Conservation (phyloP, 2,113 vertebrate species). For the Brienomyrus longianalis region DNA sequence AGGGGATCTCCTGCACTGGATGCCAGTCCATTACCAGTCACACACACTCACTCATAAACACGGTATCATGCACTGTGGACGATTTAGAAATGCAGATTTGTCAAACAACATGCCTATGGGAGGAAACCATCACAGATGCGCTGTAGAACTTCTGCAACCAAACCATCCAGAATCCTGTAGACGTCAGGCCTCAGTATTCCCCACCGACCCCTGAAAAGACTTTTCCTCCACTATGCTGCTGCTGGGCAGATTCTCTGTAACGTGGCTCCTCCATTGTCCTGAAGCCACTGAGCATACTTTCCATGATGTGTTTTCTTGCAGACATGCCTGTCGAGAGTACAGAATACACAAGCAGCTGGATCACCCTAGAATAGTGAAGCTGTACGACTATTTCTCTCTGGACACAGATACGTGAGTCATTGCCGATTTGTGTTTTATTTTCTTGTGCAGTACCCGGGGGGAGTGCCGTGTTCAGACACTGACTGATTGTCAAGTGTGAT, state of each 20-base stretch:
- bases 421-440: neutral
- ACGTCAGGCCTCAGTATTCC: neutral
- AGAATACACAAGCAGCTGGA: slow-evolving; percentile 99
- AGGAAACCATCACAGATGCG: neutral
- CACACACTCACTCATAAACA: neutral
- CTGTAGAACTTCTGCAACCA: neutral
- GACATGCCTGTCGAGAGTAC: slow-evolving; percentile 97
- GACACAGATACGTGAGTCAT: slow-evolving; percentile 96
- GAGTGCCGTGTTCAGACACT: neutral
- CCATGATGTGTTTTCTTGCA: slow-evolving; percentile 37
- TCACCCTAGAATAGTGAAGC: slow-evolving; percentile 96
- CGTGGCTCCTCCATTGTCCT: neutral
- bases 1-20: neutral
- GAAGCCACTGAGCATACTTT: neutral
- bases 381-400: slow-evolving; percentile 99
- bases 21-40: neutral
- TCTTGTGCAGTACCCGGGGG: neutral
- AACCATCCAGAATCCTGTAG: neutral
- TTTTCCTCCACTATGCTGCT: neutral
- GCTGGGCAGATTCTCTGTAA: neutral
- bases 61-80: neutral
- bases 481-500: neutral
- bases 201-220: neutral
- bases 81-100: neutral
- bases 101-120: neutral